Conservation (phyloP, 2,113 vertebrate species). For the Agapornis roseicollis region DNA sequence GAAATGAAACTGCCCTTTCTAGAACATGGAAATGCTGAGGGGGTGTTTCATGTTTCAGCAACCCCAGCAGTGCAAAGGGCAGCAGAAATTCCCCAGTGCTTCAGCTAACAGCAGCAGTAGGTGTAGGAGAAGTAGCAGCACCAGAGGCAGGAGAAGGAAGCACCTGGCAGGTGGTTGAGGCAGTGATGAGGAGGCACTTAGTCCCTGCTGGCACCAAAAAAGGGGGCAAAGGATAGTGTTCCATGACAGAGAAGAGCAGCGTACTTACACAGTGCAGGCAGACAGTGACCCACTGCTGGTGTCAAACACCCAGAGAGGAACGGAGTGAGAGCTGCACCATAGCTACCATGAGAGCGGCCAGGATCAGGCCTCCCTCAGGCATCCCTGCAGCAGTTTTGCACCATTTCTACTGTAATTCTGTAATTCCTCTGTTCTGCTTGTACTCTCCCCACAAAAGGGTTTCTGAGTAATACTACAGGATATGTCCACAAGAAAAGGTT, state of each 20-base stretch:
- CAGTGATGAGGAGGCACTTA: neutral
- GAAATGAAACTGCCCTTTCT: conserved; percentile 56
- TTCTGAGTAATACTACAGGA: neutral
- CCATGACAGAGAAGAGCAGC: neutral
- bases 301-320: neutral
- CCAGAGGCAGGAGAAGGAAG: neutral
- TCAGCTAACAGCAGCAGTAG: neutral
- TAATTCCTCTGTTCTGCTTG: neutral
- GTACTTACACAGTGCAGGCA: neutral
- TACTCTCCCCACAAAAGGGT: neutral
- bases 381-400: neutral
- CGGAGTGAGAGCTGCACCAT: fast-evolving
- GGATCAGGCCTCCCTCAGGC: neutral
- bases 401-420: neutral
- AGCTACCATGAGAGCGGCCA: neutral
- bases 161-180: neutral
- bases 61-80: neutral
- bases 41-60: neutral
- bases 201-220: neutral
- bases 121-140: neutral
- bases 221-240: neutral
- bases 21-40: conserved; percentile 49
- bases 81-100: conserved; percentile 21
- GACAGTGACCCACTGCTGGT: fast-evolving
- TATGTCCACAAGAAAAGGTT: neutral